Conservation (phyloP, 1,140 invertebrate genomes). For the Drosophila aff. region DNA sequence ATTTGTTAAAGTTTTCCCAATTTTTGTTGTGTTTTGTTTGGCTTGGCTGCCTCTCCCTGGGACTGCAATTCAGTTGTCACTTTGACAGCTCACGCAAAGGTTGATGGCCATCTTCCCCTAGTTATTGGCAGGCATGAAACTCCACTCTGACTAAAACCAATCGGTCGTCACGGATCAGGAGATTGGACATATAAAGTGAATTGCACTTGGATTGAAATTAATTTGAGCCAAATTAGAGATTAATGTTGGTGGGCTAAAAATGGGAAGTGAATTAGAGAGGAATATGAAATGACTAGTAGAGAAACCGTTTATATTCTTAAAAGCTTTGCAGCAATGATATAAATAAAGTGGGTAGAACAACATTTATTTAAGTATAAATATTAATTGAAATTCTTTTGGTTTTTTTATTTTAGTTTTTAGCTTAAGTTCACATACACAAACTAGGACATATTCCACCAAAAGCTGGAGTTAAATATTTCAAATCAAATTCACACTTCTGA, state of each 20-base stretch:
- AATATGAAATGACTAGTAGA: background rate
- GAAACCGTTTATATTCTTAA: too few species aligned
- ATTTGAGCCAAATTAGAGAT: constrained; percentile 32
- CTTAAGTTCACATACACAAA: background rate
- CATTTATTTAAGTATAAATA: too few species aligned
- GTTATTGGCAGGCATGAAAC: constrained; percentile 76
- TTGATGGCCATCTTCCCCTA: constrained; percentile 51
- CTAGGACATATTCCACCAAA: background rate
- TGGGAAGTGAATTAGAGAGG: background rate
- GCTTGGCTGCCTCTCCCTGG: constrained; percentile 6
- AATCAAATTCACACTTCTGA: constrained; percentile 14
- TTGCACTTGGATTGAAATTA: constrained; percentile 23
- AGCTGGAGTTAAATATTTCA: constrained; percentile 3
- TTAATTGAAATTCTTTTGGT: too few species aligned
- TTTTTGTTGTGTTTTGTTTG: constrained; percentile 34
- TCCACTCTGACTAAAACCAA: constrained; percentile 55
- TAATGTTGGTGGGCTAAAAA: constrained; percentile 2
- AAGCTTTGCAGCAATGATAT: too few species aligned
- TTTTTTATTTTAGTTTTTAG: background rate
- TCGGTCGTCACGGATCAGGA: constrained; percentile 48
- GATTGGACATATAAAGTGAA: constrained; percentile 34
- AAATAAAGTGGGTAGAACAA: too few species aligned
- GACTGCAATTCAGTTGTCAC: constrained; percentile 79
- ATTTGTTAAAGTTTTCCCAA: constrained; percentile 66
- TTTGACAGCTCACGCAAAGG: constrained; percentile 81